A percentile compares a stretch with the other conserved stretches of the same genome.
Conservation (phyloP, 2,888 invertebrate species). For the Labia minor region DNA sequence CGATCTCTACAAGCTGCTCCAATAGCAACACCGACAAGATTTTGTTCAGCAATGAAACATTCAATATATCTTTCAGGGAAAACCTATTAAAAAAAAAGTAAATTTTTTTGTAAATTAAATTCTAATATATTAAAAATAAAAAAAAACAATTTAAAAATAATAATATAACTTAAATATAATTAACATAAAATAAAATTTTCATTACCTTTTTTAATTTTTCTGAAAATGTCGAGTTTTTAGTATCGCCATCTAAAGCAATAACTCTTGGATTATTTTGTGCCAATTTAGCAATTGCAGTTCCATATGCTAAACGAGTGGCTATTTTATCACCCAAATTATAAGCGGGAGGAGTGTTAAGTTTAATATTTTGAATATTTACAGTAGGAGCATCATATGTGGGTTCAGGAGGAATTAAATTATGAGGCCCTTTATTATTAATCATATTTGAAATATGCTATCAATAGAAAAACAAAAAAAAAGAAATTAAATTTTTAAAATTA, state of each 20-base stretch:
- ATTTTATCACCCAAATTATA: slow-evolving; percentile 69
- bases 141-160: slow-evolving; percentile 27
- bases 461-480: slow-evolving; percentile 25
- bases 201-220: slow-evolving; percentile 70
- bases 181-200: not conserved
- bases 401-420: slow-evolving; percentile 49
- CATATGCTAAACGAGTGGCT: slow-evolving; percentile 90
- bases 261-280: slow-evolving; percentile 58
- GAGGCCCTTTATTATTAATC: slow-evolving; percentile 56
- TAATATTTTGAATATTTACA: slow-evolving; percentile 61
- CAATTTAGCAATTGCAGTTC: slow-evolving; percentile 84
- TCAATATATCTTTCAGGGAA: slow-evolving; percentile 72
- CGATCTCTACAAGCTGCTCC: slow-evolving; percentile 89
- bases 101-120: not conserved
- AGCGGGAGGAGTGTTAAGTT: slow-evolving; percentile 65
- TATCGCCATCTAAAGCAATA: slow-evolving; percentile 92
- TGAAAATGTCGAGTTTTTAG: slow-evolving; percentile 97
- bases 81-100: slow-evolving; percentile 32
- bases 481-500: slow-evolving; percentile 17
- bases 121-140: slow-evolving; percentile 28
- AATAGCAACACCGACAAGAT: slow-evolving; percentile 89
- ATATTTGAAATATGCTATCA: slow-evolving; percentile 51
- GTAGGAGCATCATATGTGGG: slow-evolving; percentile 58
- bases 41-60: slow-evolving; percentile 99
- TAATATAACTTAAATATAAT: slow-evolving; percentile 2